Base-by-base conservation (phyloP, 1,140 invertebrate species). In the Drosophila pachea region DNA sequence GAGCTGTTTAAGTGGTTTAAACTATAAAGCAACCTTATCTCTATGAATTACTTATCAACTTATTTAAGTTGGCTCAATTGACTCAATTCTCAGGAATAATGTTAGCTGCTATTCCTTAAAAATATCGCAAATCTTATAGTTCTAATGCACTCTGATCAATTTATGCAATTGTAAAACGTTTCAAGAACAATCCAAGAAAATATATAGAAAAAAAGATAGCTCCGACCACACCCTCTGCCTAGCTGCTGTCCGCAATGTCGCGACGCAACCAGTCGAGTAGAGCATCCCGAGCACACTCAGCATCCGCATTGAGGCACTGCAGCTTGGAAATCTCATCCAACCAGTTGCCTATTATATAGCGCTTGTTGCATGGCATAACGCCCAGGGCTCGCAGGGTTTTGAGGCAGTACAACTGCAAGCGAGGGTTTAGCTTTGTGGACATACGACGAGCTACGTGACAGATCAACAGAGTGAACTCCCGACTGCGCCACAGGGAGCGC, bases 351-450 rank as follows among this genome's bases (percentile, higher is more conserved):
- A 68, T 70, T 7, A 88, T 86, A 9, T 76, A 88, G 12, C 79
- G 67, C 52, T 88, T 87, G 29, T 63, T 67, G 55, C 74, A 82
- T 0, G 87, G 87, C 87, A 88, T 88, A 6, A 70, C 68, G 4
- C 64, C 74, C 49, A 88, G 48, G 11, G 76, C 61, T 0, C 87
- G 73, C 5, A 88, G 31, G 0, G 22, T 38, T 55, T 74, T 65
- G n/a, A 81, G 38, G 50, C 77, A 82, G 16, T 78, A 76, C 11
- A 88, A 40, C 53, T 88, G 87, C 69, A 77, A 58, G 9, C 68
- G 71, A 0, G 82, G 60, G 68, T 82, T 76, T 6, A 9, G 22
- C 0, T 49, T 12, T 6, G 48, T 63, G 16, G 36, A 6, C 66
- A 75, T 65, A 22, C 70, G 56, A 0, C 71, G 82, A 2, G 64